Evolutionary conservation across 2,888 invertebrate genomes (phyloP).

Genomic region (Scrobipalpa atriplicella): DNA sequence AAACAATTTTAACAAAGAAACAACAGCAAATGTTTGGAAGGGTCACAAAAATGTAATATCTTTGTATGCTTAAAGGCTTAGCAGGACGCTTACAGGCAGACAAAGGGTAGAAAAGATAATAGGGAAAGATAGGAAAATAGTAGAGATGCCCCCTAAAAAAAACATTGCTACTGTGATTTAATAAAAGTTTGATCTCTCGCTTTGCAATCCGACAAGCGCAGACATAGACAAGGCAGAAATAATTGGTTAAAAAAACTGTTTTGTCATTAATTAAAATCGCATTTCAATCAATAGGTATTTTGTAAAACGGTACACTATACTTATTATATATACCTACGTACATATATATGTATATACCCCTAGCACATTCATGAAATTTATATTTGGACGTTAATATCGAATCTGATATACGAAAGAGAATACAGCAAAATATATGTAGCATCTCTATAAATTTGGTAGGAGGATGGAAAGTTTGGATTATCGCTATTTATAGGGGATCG

Average conservation of each 20-base stretch:
- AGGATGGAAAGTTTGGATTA: not conserved
- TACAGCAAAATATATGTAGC: not conserved
- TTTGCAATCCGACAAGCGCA: too few relatives aligned
- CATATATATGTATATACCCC: too few relatives aligned
- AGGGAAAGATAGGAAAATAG: not conserved
- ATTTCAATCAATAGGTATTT: too few relatives aligned
- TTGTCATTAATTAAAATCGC: too few relatives aligned
- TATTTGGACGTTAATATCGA: too few relatives aligned
- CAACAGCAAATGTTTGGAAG: conserved; percentile 7
- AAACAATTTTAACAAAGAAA: not conserved
- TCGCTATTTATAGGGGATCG: conserved; percentile 2
- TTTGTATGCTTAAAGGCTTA: conserved; percentile 22
- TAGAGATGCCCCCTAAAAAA: not conserved
- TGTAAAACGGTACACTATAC: too few relatives aligned
- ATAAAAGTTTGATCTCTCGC: too few relatives aligned
- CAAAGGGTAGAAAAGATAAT: conserved; percentile 6
- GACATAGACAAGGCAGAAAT: too few relatives aligned
- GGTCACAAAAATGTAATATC: conserved; percentile 24
- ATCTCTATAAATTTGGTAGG: not conserved
- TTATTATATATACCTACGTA: too few relatives aligned
- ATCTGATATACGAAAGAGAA: too few relatives aligned
- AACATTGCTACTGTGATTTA: too few relatives aligned
- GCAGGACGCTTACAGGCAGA: conserved; percentile 4
- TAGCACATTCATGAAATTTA: not conserved
- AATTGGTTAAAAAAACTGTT: too few relatives aligned